Base-by-base conservation (phyloP, 2,888 invertebrate species). In the Stenichneumon culpator region DNA sequence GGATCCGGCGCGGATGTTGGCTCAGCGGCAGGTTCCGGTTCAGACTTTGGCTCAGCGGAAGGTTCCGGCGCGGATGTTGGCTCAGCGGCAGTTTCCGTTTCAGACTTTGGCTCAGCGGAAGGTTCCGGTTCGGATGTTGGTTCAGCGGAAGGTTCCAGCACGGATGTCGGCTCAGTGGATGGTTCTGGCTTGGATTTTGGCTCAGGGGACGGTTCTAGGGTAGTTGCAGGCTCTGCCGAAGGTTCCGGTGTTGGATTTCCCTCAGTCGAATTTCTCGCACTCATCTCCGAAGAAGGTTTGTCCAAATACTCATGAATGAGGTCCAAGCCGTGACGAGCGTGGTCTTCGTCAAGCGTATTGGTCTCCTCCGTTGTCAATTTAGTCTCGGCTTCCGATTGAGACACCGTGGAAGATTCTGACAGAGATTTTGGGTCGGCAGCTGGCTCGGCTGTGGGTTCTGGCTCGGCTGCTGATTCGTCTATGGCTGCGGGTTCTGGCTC, bases 61-160 rank as follows among this genome's bases (percentile, higher is more conserved):
- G 89, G 87, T 81, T 90, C 89, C 7, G 85, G 32, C 9, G 52
- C 44, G 3, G 88, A 79, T 91, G 86, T 72, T 92, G 89, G 63
- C 82, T 86, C 87, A 7, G 86, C 44, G 5, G 79, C 60, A 9
- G 88, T 81, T 74, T 89, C 88, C n/a, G 89, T 78, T 65, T 88
- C 87, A 28, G 90, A 57, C 50, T 84, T 68, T n/a, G 86, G 87
- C 80, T 87, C 82, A 1, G 72, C 14, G n/a, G 87, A 36, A 32
- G 86, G 73, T 52, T 89, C 86, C 22, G 90, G 87, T 69, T 89
- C 84, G 9, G 83, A 65, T 80, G 89, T 87, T 22, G 87, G 86
- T 52, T 69, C 80, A 88, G 9, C 90, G 87, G 82, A 92, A 92
- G 89, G 92, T 84, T 93, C 87, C 7, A 87, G 74, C 32, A 3